phyloP scores from a whole-genome alignment of 2,113 vertebrate species.

The Menura novaehollandiae region DNA sequence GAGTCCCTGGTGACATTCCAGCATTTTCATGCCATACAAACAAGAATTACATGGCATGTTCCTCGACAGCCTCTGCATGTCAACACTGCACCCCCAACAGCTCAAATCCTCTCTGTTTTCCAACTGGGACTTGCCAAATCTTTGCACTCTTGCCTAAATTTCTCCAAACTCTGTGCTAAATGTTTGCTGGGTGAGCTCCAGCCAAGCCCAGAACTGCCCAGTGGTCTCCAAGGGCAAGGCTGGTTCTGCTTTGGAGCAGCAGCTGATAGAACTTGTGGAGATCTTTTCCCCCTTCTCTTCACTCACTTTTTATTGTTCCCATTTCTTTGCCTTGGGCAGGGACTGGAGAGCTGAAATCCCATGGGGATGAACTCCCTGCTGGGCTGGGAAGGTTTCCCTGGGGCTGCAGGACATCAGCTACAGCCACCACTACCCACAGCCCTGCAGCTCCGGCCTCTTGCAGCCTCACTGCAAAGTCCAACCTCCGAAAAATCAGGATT shows the following conservation, averaged over 20 bases:
- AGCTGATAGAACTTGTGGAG: background rate
- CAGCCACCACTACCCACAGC: rapidly evolving
- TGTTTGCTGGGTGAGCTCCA: background rate
- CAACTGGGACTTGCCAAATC: background rate
- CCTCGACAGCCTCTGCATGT: background rate
- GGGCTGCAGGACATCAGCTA: background rate
- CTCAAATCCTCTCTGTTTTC: background rate
- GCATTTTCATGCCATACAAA: background rate
- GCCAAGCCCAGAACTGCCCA: background rate
- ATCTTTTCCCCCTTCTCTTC: background rate
- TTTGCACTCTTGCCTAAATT: background rate
- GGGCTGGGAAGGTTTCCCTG: background rate
- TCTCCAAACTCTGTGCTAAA: background rate
- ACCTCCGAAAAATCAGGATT: background rate
- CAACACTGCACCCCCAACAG: background rate
- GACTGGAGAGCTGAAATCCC: background rate
- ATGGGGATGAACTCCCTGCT: rapidly evolving
- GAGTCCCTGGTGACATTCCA: background rate
- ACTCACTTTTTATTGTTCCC: background rate
- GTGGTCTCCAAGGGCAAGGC: background rate
- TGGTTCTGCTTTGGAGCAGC: background rate
- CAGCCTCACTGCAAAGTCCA: background rate
- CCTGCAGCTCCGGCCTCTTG: background rate
- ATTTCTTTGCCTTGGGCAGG: background rate
- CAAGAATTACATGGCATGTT: rapidly evolving